Conservation (phyloP, 2,797 vertebrate species). For the Hypotaenidia okinawae region DNA sequence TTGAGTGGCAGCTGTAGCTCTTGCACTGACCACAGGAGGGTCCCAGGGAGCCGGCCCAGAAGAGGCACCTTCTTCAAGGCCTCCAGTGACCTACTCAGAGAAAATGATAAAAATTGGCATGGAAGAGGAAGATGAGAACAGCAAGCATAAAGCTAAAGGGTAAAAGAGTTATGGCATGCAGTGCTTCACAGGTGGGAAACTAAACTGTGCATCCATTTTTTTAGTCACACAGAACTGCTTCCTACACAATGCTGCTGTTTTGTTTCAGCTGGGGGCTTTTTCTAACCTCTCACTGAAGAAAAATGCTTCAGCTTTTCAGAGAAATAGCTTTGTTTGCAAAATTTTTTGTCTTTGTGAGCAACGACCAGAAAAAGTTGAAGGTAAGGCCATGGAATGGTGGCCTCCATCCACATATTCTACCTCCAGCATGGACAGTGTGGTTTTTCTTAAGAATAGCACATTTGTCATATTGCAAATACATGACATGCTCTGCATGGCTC, state of each 20-base stretch:
- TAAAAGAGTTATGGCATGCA: background rate
- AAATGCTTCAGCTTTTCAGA: background rate
- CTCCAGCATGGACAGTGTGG: background rate
- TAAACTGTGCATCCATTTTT: background rate
- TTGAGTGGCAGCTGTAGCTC: background rate
- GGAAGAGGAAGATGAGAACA: background rate
- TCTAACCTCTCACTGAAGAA: background rate
- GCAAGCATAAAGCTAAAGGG: background rate
- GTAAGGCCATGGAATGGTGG: slow-evolving; percentile 15
- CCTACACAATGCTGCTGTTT: background rate
- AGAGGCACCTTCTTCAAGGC: background rate
- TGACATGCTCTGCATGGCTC: background rate
- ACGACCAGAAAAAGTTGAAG: background rate
- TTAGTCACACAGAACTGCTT: background rate
- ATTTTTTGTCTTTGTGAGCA: background rate
- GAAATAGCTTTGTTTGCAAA: slow-evolving; percentile 2
- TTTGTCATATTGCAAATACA: background rate
- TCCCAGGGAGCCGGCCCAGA: background rate
- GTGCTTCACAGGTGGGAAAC: background rate
- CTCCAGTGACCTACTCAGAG: background rate
- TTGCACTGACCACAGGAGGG: background rate
- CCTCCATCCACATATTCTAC: background rate
- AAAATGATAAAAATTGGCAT: background rate
- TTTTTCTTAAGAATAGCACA: slow-evolving; percentile 30
- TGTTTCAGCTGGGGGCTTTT: background rate